Conservation (phyloP, 2,888 invertebrate species). For the Drosophila villosipedis region DNA sequence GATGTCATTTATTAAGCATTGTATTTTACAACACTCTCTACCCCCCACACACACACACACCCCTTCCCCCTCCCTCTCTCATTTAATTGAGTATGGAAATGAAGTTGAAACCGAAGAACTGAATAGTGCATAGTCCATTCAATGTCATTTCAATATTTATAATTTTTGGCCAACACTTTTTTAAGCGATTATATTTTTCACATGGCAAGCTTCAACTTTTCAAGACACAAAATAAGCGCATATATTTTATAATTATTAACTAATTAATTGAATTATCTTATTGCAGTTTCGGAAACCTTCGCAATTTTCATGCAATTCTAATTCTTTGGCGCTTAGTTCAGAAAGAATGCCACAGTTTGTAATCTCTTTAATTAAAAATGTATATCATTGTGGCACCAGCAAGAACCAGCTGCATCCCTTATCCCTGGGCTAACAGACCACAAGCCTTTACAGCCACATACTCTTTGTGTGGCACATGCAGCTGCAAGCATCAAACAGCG, state of each 20-base stretch:
- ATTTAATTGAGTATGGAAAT: slow-evolving; percentile 44
- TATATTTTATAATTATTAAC: neutral
- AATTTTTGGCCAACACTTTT: neutral
- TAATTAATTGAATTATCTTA: neutral
- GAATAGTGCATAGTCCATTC: neutral
- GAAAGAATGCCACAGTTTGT: neutral
- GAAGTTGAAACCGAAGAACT: neutral
- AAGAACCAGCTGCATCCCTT: neutral
- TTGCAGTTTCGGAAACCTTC: slow-evolving; percentile 7
- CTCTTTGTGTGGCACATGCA: slow-evolving; percentile 16
- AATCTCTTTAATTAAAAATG: slow-evolving; percentile 14
- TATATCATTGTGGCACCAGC: neutral
- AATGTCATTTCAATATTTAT: neutral
- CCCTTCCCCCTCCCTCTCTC: neutral
- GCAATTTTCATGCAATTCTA: slow-evolving; percentile 22
- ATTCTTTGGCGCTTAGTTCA: slow-evolving; percentile 11
- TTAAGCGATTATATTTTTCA: neutral
- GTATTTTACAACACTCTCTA: slow-evolving; percentile 30
- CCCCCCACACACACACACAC: no score
- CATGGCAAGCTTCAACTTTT: neutral
- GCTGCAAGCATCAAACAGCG: slow-evolving; percentile 1
- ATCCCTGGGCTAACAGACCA: neutral
- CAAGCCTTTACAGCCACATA: neutral
- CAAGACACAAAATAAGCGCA: neutral
- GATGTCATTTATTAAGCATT: slow-evolving; percentile 51